These are phyloP conservation scores for Eristalinus aeneus DNA, from an alignment of 2,888 invertebrate species.

Conservation along the genomic window DNA sequence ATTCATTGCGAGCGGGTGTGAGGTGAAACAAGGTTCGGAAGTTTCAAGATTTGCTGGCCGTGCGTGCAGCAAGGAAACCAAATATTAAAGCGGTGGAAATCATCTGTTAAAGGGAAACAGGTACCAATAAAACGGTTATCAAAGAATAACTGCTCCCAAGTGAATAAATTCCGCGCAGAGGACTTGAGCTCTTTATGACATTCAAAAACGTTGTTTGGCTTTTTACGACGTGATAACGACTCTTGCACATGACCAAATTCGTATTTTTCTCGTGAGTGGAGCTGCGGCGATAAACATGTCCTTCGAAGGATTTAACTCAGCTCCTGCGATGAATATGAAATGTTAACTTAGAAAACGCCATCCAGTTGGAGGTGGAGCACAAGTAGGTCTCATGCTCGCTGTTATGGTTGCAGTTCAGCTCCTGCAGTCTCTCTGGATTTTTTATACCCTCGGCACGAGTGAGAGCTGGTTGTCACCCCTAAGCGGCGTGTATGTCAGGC, in stretches of 20 bases:
- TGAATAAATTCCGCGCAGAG: slow-evolving; percentile 45
- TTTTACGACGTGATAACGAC: slow-evolving; percentile 66
- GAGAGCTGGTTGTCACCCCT: slow-evolving; percentile 30
- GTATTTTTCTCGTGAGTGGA: slow-evolving; percentile 49
- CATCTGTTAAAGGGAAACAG: slow-evolving; percentile 39
- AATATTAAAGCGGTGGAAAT: slow-evolving; percentile 45
- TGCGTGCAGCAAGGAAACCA: slow-evolving; percentile 9
- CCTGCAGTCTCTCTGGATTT: slow-evolving; percentile 31
- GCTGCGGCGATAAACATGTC: slow-evolving; percentile 64
- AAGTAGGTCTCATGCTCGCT: neutral
- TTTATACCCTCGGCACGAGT: neutral
- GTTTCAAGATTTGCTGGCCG: neutral
- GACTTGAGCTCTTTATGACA: slow-evolving; percentile 58
- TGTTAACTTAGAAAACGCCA: neutral
- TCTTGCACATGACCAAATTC: slow-evolving; percentile 59
- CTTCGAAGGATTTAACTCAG: slow-evolving; percentile 57
- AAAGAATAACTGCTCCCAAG: slow-evolving; percentile 35
- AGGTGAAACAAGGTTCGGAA: slow-evolving; percentile 49
- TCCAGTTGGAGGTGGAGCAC: neutral
- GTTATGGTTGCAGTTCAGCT: slow-evolving; percentile 53
- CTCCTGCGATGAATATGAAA: slow-evolving; percentile 47
- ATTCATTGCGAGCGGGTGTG: slow-evolving; percentile 35
- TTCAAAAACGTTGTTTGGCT: slow-evolving; percentile 52
- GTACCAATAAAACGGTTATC: slow-evolving; percentile 31
- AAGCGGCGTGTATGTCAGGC: slow-evolving; percentile 15